phyloP scores from a whole-genome alignment of 2,797 vertebrate genomes.

The Pachyuromys duprasi region DNA sequence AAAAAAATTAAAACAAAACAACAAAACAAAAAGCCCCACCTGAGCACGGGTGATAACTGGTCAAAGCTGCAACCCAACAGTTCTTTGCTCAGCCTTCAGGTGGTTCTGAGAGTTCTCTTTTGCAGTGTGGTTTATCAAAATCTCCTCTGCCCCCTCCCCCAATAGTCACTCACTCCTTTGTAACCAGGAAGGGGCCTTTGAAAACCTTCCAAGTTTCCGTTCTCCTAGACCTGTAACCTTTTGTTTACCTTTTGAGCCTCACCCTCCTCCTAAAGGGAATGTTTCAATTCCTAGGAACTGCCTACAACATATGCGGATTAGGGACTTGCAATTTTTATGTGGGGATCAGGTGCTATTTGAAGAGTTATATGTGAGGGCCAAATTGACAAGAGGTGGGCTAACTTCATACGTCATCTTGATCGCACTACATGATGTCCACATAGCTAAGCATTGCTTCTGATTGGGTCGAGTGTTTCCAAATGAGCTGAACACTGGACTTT shows the following conservation, averaged over 20 bases:
- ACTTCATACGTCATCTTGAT: background rate
- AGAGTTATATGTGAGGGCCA: background rate
- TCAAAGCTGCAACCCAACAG: background rate
- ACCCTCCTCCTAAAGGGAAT: background rate
- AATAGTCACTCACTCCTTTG: background rate
- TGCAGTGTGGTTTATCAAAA: background rate
- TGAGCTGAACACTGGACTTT: background rate
- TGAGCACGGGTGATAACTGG: background rate
- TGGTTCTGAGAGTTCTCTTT: background rate
- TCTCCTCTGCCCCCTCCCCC: too few relatives aligned
- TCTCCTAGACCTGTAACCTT: background rate
- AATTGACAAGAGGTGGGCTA: background rate
- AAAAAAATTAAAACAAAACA: too few relatives aligned
- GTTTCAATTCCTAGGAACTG: background rate
- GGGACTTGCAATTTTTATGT: background rate
- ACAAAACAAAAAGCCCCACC: background rate
- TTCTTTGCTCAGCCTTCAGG: too few relatives aligned
- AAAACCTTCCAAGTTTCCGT: background rate
- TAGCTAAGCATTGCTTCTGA: background rate
- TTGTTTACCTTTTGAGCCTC: background rate
- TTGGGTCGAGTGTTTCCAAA: background rate
- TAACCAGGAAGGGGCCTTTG: background rate
- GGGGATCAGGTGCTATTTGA: background rate
- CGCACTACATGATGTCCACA: background rate
- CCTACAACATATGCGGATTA: background rate